Evolutionary conservation across 2,113 vertebrate species (phyloP).

Genomic region (Phainopepla nitens): DNA sequence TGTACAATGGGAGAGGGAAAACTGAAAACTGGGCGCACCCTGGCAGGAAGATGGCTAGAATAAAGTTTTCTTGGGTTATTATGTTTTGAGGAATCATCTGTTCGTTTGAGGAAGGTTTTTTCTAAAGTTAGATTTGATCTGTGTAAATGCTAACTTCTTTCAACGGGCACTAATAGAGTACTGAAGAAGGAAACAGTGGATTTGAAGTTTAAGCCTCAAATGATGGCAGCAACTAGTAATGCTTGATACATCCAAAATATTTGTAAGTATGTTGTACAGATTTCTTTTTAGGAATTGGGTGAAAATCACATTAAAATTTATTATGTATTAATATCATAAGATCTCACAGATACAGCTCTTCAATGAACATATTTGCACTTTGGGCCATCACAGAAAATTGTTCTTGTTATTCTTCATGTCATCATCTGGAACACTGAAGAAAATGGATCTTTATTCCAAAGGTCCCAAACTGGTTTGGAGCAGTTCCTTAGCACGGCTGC

Average conservation of each 20-base stretch:
- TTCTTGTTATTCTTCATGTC: neutral
- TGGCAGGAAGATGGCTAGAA: neutral
- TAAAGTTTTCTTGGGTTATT: neutral
- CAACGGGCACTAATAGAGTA: neutral
- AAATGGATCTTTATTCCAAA: neutral
- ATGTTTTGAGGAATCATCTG: neutral
- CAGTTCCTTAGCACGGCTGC: neutral
- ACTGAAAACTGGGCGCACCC: neutral
- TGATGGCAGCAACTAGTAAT: neutral
- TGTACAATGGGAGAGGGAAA: neutral
- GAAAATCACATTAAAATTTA: neutral
- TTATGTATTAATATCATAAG: neutral
- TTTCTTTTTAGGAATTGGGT: neutral
- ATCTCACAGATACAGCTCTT: neutral
- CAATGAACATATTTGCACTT: neutral
- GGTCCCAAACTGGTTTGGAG: neutral
- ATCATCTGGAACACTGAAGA: neutral
- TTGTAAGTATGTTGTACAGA: neutral
- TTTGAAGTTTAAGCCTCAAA: slow-evolving; percentile 6
- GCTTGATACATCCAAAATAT: neutral
- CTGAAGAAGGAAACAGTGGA: neutral
- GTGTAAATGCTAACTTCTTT: slow-evolving; percentile 52
- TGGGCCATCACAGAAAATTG: neutral
- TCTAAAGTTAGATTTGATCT: slow-evolving; percentile 39
- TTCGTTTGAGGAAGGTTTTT: slow-evolving; percentile 19